Base-by-base conservation (phyloP, 53 echinoderm and acorn worm genomes). In the Patiria pectinifera region DNA sequence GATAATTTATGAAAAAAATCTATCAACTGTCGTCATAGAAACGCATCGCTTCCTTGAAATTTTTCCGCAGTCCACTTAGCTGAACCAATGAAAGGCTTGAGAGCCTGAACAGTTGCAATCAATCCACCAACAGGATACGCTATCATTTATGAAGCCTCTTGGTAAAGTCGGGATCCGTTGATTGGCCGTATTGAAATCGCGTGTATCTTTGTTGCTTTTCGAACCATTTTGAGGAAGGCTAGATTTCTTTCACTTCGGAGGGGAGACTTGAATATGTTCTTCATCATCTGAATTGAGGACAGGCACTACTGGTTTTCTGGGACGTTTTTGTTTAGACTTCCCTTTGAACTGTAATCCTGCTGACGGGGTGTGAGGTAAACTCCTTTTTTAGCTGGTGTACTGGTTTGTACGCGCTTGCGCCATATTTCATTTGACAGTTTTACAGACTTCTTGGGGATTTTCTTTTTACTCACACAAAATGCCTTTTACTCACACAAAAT, bases 61-160 rank as follows among this genome's bases (percentile, higher is more conserved):
- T 84, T 84, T 84, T 26, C 11, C 25, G 14, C 12, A 25, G 24
- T 84, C 11, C 7, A 26, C 49, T 62, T 84, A 21, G 84, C 62
- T 62, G 2, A 15, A 13, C 3, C 13, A 10, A 84, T 61, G 62
- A 84, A 84, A 35, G 84, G 84, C 22, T 84, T 84, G 24, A 84
- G 10, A 24, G 84, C 84, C 61, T 60, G 84, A 2, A 84, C 25
- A 19, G 84, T 84, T n/a, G 84, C 61, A 24, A 84, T n/a, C n/a
- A n/a, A n/a, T 84, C 84, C 84, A 84, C 84, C 84, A 84, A 62
- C 84, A 84, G 4, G 84, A 84, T 61, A 84, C 58, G 2, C 44
- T 24, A 45, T 62, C 2, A 25, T 62, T 84, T 84, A 21, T 13
- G 61, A 84, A 60, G 25, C 84, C 84, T 16, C 84, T 84, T 62